These are phyloP conservation scores for Tachina fera DNA, from an alignment of 2,888 invertebrate species.

Conservation along the genomic window DNA sequence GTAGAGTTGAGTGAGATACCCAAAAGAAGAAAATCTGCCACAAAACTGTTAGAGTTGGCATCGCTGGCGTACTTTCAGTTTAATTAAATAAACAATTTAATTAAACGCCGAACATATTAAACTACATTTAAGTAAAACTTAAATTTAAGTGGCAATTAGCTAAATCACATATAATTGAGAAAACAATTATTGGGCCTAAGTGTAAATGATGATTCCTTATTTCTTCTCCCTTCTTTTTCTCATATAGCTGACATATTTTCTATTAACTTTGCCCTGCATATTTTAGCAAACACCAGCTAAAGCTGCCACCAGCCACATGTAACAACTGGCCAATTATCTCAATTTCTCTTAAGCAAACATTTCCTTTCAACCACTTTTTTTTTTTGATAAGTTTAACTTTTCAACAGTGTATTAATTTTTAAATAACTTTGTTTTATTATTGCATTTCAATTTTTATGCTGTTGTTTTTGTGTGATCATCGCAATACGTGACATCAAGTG, in stretches of 20 bases:
- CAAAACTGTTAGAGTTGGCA: too few species aligned
- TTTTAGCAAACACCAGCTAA: neutral
- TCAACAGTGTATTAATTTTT: neutral
- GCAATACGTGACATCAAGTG: neutral
- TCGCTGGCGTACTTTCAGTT: too few species aligned
- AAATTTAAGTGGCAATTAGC: too few species aligned
- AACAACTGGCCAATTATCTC: neutral
- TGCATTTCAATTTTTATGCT: constrained; percentile 15
- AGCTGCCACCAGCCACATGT: neutral
- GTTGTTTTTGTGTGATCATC: neutral
- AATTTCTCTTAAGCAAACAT: constrained; percentile 9
- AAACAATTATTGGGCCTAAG: too few species aligned
- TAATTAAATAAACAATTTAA: too few species aligned
- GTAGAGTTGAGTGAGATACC: too few species aligned
- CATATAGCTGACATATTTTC: neutral
- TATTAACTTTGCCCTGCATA: neutral
- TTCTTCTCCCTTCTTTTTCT: too few species aligned
- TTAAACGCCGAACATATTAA: too few species aligned
- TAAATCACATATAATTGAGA: too few species aligned
- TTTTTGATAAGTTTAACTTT: neutral
- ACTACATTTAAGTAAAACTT: too few species aligned
- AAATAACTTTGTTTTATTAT: neutral
- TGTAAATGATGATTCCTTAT: too few species aligned
- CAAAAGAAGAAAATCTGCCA: too few species aligned
- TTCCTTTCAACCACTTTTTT: neutral